Conservation (phyloP, 2,113 vertebrate genomes). For the Trogon surrucura region DNA sequence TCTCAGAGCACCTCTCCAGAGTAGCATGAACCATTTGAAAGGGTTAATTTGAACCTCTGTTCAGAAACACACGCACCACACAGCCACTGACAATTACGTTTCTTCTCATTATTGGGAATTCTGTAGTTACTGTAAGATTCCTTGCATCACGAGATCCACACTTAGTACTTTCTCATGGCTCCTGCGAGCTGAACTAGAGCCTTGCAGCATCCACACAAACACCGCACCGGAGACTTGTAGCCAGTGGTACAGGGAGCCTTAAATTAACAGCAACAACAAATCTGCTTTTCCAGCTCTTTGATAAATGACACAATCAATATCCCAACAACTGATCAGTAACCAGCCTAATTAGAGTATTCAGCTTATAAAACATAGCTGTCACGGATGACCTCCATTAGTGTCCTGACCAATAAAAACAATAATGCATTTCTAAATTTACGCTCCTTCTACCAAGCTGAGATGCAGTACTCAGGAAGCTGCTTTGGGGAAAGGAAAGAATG, state of each 20-base stretch:
- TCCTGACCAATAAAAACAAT: conserved; percentile 82
- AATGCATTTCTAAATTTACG: conserved; percentile 80
- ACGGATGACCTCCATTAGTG: conserved; percentile 80
- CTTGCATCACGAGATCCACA: neutral
- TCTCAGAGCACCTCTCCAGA: neutral
- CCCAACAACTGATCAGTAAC: conserved; percentile 81
- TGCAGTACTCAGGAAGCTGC: conserved; percentile 36
- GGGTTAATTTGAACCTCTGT: neutral
- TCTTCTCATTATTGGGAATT: neutral
- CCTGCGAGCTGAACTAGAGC: neutral
- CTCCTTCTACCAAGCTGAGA: conserved; percentile 58
- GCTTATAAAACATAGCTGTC: conserved; percentile 82
- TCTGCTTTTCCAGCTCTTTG: conserved; percentile 70
- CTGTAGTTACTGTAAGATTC: neutral
- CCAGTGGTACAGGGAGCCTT: conserved; percentile 8
- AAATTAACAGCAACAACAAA: conserved; percentile 65
- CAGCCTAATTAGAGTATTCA: conserved; percentile 80
- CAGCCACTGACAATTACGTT: neutral
- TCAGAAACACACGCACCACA: neutral
- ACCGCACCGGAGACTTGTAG: neutral
- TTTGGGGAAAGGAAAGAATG: conserved; percentile 60
- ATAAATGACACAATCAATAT: conserved; percentile 84
- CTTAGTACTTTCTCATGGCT: neutral
- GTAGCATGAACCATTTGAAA: neutral
- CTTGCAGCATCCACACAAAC: neutral